Evolutionary conservation across 2,888 invertebrate species (phyloP), one percentile per base, ranked within the genome.

Genomic region (Caenorhabditis macrosperma): DNA sequence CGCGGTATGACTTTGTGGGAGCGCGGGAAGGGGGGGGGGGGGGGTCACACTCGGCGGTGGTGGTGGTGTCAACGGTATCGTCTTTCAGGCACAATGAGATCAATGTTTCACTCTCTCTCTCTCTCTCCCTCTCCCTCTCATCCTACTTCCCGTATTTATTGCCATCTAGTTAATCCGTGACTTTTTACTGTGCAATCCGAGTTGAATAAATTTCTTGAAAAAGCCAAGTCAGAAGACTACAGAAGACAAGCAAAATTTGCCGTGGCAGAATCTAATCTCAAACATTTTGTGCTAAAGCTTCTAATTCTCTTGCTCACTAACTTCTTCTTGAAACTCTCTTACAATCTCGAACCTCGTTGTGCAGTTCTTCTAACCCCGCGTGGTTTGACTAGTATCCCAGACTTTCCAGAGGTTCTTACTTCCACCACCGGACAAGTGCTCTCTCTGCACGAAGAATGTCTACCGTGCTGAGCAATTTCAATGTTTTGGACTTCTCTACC

Each of bases 401-500:
- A 28, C n/a, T 17, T 82, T 85, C 57, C 84, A 85, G 84, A 78
- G 76, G 66, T 86, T 85, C 81, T 72, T 67, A 6, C 71, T 84
- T 28, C 82, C 77, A 20, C 78, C 82, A 15, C 81, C 77, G 26
- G 82, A 84, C 15, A 84, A 83, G 59, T 87, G 87, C 61, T 61
- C 79, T 22, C 50, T 81, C 24, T 87, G 87, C 71, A 55, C 61
- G 9, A 82, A 77, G 26, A 82, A 83, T 17, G 87, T 86, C 9
- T 87, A 87, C 57, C 59, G 82, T 4, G 87, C 87, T 7, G 87
- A 87, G 66, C 83, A 84, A 60, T 84, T 85, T 44, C 84, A 83
- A 20, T 87, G 87, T 54, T 86, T 86, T 69, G 85, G 84, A 0
- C 55, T 72, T 46, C 75, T 83, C 28, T 87, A 83, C 38, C 87